These are phyloP conservation scores for Enteromius fasciolatus DNA, from an alignment of 2,797 vertebrate genomes.

Conservation along the genomic window DNA sequence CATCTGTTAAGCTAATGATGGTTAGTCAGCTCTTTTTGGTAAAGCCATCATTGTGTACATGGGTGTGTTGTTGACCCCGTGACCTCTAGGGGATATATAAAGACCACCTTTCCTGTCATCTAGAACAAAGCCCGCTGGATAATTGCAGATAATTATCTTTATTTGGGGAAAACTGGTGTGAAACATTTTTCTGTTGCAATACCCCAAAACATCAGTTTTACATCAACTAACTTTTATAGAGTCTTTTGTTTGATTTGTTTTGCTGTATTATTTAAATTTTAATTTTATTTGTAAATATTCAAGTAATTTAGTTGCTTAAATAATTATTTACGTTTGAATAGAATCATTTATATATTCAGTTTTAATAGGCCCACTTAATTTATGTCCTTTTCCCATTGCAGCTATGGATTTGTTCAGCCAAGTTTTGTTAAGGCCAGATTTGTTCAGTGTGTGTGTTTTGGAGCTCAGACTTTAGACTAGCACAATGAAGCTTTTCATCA, in stretches of 20 bases:
- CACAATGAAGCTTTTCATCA: slow-evolving; percentile 54
- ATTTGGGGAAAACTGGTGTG: neutral
- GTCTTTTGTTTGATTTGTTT: neutral
- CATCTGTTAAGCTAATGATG: slow-evolving; percentile 19
- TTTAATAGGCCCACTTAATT: neutral
- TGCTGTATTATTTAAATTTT: neutral
- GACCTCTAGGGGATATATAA: slow-evolving; percentile 35
- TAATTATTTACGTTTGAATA: neutral
- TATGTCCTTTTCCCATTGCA: neutral
- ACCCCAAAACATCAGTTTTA: neutral
- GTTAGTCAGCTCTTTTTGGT: slow-evolving; percentile 18
- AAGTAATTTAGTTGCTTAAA: neutral
- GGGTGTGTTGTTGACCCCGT: slow-evolving; percentile 34
- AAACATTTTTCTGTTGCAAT: neutral
- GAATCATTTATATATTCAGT: neutral
- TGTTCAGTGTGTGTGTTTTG: slow-evolving; percentile 24
- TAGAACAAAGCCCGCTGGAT: slow-evolving; percentile 14
- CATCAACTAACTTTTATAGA: neutral
- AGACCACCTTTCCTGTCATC: slow-evolving; percentile 46
- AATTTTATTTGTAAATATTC: neutral
- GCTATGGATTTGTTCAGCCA: slow-evolving; percentile 10
- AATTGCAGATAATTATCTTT: slow-evolving; percentile 30
- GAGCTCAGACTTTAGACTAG: slow-evolving; percentile 29
- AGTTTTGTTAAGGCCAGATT: slow-evolving; percentile 19
- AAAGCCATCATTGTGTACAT: slow-evolving; percentile 26